A percentile compares a stretch with the other conserved stretches of the same genome.
Conservation (phyloP, 2,797 vertebrate genomes). For the Lutjanus argentimaculatus region DNA sequence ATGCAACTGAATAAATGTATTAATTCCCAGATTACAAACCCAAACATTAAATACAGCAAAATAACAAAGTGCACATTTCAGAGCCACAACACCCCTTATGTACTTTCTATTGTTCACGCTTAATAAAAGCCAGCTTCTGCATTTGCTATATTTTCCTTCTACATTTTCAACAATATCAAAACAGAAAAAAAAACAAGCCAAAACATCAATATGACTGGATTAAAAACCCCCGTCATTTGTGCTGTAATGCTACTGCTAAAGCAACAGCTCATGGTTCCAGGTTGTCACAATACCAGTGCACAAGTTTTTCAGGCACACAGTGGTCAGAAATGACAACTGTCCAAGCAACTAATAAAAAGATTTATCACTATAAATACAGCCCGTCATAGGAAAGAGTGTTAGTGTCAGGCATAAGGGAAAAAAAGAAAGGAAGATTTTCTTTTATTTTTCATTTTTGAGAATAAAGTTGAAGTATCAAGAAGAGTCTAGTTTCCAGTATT, state of each 20-base stretch:
- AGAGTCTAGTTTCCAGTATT: too few species aligned
- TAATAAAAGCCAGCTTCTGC: background rate
- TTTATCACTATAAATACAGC: conserved; percentile 2
- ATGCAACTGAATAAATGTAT: conserved; percentile 7
- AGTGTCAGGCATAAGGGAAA: too few species aligned
- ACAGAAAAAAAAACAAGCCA: background rate
- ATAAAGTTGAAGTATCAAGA: too few species aligned
- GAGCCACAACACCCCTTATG: background rate
- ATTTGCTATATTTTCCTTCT: background rate
- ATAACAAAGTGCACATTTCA: conserved; percentile 21
- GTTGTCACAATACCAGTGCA: background rate
- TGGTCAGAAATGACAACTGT: background rate
- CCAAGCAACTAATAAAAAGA: background rate
- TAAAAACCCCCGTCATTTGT: background rate
- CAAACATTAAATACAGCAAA: conserved; percentile 3
- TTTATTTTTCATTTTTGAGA: too few species aligned
- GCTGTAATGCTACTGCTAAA: background rate
- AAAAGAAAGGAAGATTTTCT: too few species aligned
- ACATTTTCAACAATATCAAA: background rate
- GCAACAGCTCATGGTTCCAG: background rate
- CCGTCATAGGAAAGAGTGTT: too few species aligned
- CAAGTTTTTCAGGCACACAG: background rate
- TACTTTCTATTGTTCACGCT: background rate
- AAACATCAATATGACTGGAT: background rate
- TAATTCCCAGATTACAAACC: conserved; percentile 29